Evolutionary conservation across 2,888 invertebrate genomes (phyloP), one percentile per base, ranked within the genome.

Genomic region (Malacosoma neustria): DNA sequence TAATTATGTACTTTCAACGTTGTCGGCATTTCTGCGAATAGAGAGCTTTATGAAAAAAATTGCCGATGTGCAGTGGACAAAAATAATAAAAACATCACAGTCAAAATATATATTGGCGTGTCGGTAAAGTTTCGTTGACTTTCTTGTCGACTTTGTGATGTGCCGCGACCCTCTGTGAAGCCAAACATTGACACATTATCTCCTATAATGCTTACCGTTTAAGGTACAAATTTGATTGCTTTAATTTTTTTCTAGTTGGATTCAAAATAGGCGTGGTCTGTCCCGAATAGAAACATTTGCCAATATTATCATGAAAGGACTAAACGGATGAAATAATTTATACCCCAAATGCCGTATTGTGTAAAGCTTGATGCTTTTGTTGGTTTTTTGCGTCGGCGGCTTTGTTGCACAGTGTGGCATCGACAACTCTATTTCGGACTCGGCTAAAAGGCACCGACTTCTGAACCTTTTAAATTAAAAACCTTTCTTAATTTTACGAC

Each of bases 61-160:
- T 37, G 55, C 57, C 68, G 59, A 70, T 68, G 72, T 66, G 68
- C 61, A 48, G 56, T 61, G 75, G 64, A 82, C 84, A 81, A 80
- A 84, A 85, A 79, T 85, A 82, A 85, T 85, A 84, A 84, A 84
- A 84, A 85, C 84, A 84, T 82, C 84, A 81, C 72, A 80, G 85
- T 85, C 85, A 84, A 84, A 85, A 85, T 85, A 85, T 82, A 85
- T 81, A 77, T 79, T 70, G 71, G 75, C 56, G 61, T 66, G 66
- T 46, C 42, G 51, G 55, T 9, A 72, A 72, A 74, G 45, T 46
- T 40, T 37, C 67, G 68, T 65, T 72, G 74, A 76, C 76, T 76
- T 75, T 22, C 22, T 58, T 72, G 72, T 68, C 72, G 69, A 77
- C 79, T 81, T 80, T 81, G 77, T 72, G 67, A 73, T 62, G 55